Base-by-base conservation (phyloP, 2,797 vertebrate genomes). In the Yasuhikotakia modesta region DNA sequence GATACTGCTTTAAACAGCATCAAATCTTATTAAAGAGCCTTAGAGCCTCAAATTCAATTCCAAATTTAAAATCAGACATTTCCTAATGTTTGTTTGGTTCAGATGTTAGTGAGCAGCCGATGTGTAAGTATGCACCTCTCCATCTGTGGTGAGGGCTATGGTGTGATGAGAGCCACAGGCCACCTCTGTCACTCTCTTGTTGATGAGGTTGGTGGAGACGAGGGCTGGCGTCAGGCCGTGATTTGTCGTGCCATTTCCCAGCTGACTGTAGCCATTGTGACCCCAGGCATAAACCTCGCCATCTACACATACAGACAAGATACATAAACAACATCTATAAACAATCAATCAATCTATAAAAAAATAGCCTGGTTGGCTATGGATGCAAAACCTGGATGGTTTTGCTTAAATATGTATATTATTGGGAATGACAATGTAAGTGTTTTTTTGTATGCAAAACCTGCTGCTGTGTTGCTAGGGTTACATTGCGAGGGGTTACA, bases 281-380 rank as follows among this genome's bases (percentile, higher is more conserved):
- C 97, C 98, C 98, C 98, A 99, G 0, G 96, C 95, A 87, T 95
- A 99, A 55, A 99, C 96, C 83, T 99, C 96, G 85, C 97, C 98
- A 85, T 99, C 98, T 99, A 55, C 2, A 73, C 27, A 82, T 79
- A 76, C 74, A 65, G 78, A 50, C 1, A 67, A 68, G 6, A 45
- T 24, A 58, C 17, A 50, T 21, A 27, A 27, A 27, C 27, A 27
- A 27, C 2, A 27, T n/a, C n/a, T n/a, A n/a, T n/a, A n/a, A n/a
- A n/a, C n/a, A n/a, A n/a, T n/a, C n/a, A n/a, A n/a, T n/a, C n/a
- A n/a, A n/a, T n/a, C n/a, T n/a, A n/a, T n/a, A n/a, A n/a, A n/a
- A n/a, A n/a, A n/a, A n/a, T n/a, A n/a, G n/a, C n/a, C n/a, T n/a
- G n/a, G n/a, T 39, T 39, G 6, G 7, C 7, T 39, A 1, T 8